Conservation (phyloP, 2,113 vertebrate genomes). For the Myxocyprinus asiaticus region DNA sequence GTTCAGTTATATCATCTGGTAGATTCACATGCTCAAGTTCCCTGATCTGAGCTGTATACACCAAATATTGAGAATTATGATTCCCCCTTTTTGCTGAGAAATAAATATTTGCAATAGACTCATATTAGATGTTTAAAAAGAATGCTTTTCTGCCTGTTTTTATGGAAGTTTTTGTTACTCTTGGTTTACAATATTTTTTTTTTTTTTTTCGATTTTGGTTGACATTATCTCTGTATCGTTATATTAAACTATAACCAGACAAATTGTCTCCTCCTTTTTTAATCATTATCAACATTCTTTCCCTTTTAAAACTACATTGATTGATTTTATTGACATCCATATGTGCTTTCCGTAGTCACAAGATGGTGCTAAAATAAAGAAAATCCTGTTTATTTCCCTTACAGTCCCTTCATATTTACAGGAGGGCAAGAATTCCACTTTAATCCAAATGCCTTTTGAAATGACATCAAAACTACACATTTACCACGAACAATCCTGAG, state of each 20-base stretch:
- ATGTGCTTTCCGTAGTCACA: not conserved
- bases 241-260: slow-evolving; percentile 97
- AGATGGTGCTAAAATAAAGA: not conserved
- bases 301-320: slow-evolving; percentile 49
- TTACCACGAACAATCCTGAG: not conserved
- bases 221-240: slow-evolving; percentile 88
- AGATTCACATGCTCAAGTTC: too few species aligned
- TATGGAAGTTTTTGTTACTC: slow-evolving; percentile 85
- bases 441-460: not conserved
- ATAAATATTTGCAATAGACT: slow-evolving; percentile 77
- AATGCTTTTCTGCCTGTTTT: slow-evolving; percentile 88
- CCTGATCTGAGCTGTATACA: slow-evolving; percentile 45
- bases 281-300: slow-evolving; percentile 46
- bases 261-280: slow-evolving; percentile 80
- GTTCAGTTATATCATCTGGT: not conserved
- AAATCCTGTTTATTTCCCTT: not conserved
- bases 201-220: slow-evolving; percentile 78
- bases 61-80: slow-evolving; percentile 68
- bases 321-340: slow-evolving; percentile 31
- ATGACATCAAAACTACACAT: not conserved
- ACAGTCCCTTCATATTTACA: too few species aligned
- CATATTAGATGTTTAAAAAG: slow-evolving; percentile 85
- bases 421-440: not conserved
- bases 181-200: slow-evolving; percentile 69
- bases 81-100: slow-evolving; percentile 66